Percentiles rank a stretch among this genome's conserved stretches.
Conservation (phyloP, 1,140 invertebrate species). For the Ganaspis sp. region DNA sequence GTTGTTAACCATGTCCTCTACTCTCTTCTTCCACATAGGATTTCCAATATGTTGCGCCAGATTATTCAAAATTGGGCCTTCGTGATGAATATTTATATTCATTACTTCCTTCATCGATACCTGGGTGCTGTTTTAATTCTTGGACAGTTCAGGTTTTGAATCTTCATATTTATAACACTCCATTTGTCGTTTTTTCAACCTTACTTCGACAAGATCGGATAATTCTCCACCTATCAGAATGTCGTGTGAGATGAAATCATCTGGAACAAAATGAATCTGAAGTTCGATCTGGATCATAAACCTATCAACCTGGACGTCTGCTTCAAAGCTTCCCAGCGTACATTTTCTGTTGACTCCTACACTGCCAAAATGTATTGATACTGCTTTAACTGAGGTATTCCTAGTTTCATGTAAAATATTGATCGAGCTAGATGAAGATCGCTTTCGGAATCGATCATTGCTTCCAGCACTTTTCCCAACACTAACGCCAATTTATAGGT, state of each 20-base stretch:
- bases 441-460: constrained; percentile 41
- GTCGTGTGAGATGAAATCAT: too few relatives aligned
- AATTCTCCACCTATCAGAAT: too few relatives aligned
- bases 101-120: too few relatives aligned
- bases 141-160: too few relatives aligned
- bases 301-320: background rate
- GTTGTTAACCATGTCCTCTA: background rate
- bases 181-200: too few relatives aligned
- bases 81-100: too few relatives aligned
- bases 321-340: background rate
- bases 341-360: background rate
- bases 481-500: constrained; percentile 37
- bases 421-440: constrained; percentile 38
- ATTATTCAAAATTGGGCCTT: too few relatives aligned
- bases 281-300: background rate
- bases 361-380: background rate
- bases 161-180: too few relatives aligned
- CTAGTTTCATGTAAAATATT: constrained; percentile 5
- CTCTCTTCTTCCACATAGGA: background rate
- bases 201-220: too few relatives aligned
- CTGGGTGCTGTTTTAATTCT: too few relatives aligned
- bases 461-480: constrained; percentile 28
- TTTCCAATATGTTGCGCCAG: background rate
- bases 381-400: background rate
- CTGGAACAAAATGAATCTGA: background rate